A percentile compares a stretch with the other conserved stretches of the same genome.
Evolutionary conservation across 1,140 invertebrate species (phyloP).

Genomic region (Tetragonula clypearis): DNA sequence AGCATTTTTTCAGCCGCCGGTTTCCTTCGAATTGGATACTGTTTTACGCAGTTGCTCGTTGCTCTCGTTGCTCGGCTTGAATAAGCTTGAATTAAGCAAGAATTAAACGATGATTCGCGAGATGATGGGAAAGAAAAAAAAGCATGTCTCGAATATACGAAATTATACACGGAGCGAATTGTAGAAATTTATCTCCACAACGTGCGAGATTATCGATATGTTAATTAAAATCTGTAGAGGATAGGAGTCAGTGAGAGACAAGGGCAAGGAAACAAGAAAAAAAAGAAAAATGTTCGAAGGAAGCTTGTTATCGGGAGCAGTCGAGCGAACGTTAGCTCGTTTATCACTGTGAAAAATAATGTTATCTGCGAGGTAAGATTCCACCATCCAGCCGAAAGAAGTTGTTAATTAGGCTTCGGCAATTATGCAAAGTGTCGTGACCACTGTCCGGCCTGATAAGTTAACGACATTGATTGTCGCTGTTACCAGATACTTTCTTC

Average conservation of each 20-base stretch:
- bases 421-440: constrained; percentile 46
- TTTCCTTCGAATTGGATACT: background rate
- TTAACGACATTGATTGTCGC: constrained; percentile 34
- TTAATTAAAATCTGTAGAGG: constrained; percentile 8
- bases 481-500: constrained; percentile 37
- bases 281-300: background rate
- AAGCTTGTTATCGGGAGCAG: background rate
- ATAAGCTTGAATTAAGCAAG: background rate
- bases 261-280: background rate
- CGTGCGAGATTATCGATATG: too few relatives aligned
- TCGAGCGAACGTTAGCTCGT: background rate
- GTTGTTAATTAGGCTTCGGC: constrained; percentile 54
- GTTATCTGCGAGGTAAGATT: constrained; percentile 25
- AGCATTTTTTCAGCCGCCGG: background rate
- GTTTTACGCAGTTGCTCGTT: background rate
- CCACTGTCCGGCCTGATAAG: constrained; percentile 42
- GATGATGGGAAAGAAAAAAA: background rate
- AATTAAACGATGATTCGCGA: background rate
- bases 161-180: background rate
- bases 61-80: background rate
- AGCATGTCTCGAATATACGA: too few relatives aligned
- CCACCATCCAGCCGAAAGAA: constrained; percentile 17
- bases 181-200: background rate
- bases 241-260: too few relatives aligned
- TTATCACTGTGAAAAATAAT: constrained; percentile 33